Conservation (phyloP, 2,888 invertebrate genomes). For the Phengaris arion region DNA sequence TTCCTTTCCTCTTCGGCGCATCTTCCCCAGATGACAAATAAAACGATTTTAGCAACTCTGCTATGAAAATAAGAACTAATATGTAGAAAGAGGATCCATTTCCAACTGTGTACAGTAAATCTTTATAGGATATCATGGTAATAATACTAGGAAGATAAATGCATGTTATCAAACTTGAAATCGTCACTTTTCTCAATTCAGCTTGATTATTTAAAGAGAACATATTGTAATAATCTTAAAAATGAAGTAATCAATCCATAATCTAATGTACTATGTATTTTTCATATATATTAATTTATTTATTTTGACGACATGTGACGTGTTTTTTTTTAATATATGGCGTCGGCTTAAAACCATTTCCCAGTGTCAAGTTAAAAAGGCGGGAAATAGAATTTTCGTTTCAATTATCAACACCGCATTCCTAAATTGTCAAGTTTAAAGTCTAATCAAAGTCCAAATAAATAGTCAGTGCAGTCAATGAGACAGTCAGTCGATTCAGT, state of each 20-base stretch:
- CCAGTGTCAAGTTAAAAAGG: too few relatives aligned
- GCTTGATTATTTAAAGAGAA: constrained; percentile 64
- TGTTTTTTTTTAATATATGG: too few relatives aligned
- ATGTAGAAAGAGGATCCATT: constrained; percentile 73
- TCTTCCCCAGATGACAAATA: constrained; percentile 60
- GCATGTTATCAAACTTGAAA: constrained; percentile 80
- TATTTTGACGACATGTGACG: too few relatives aligned
- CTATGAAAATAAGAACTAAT: constrained; percentile 63
- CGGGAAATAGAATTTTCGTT: too few relatives aligned
- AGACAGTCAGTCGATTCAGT: too few relatives aligned
- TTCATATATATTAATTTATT: not conserved
- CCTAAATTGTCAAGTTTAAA: too few relatives aligned
- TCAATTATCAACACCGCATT: too few relatives aligned
- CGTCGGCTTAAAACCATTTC: too few relatives aligned
- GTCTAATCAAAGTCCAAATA: too few relatives aligned
- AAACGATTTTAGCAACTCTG: constrained; percentile 79
- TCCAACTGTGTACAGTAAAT: constrained; percentile 80
- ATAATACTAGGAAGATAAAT: constrained; percentile 81
- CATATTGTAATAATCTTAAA: constrained; percentile 41
- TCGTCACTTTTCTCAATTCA: constrained; percentile 63
- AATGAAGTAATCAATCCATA: not conserved
- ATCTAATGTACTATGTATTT: too few relatives aligned
- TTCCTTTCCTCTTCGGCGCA: constrained; percentile 63
- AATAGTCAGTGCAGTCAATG: too few relatives aligned
- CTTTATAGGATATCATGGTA: constrained; percentile 77